These are phyloP conservation scores for Alentia gelatinosa DNA, from an alignment of 2,888 invertebrate genomes.

Conservation along the genomic window DNA sequence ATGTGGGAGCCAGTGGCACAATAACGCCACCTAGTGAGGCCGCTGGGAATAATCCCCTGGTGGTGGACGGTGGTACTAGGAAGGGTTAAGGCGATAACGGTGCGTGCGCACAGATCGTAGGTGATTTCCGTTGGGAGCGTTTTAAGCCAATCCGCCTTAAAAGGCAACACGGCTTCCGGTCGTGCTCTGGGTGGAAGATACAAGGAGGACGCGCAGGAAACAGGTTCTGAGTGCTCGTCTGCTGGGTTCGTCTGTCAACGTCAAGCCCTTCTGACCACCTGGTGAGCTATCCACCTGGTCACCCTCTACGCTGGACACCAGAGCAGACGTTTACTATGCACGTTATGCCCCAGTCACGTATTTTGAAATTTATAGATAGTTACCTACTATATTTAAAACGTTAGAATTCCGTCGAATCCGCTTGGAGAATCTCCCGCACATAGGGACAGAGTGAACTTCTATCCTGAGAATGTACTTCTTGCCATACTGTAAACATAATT, in stretches of 20 bases:
- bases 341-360: background rate
- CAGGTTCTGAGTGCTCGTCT: background rate
- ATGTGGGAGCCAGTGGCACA: background rate
- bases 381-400: no score
- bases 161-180: background rate
- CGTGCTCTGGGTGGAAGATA: background rate
- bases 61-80: background rate
- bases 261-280: background rate
- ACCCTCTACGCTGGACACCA: background rate
- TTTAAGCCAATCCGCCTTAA: background rate
- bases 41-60: background rate
- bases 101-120: background rate
- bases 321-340: background rate
- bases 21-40: background rate
- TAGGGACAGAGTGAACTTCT: no score
- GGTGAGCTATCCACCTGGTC: no score
- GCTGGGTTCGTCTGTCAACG: background rate
- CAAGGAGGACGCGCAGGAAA: background rate
- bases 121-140: background rate
- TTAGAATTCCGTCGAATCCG: no score
- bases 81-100: constrained; percentile 6
- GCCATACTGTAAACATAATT: no score
- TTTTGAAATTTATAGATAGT: background rate
- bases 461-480: no score
- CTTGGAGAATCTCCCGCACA: no score